A percentile compares a stretch with the other conserved stretches of the same genome.
phyloP scores from a whole-genome alignment of 2,113 vertebrate genomes.

The Monarcha castaneiventris region DNA sequence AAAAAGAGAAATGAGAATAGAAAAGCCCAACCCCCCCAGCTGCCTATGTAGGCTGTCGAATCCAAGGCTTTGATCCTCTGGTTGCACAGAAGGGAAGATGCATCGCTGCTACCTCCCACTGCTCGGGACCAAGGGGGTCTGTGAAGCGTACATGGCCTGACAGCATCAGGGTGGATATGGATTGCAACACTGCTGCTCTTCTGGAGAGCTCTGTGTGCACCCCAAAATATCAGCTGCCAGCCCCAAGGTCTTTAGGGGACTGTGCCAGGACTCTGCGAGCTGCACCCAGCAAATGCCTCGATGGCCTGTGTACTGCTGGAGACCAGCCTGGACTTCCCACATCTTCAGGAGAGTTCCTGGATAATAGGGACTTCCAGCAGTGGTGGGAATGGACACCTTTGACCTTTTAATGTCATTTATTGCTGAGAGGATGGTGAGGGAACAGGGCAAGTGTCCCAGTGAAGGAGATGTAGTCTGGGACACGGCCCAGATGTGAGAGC shows the following conservation, averaged over 20 bases:
- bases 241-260: neutral
- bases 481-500: neutral
- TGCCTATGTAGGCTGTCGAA: neutral
- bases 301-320: neutral
- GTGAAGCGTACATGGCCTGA: neutral
- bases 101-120: neutral
- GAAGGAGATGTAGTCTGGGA: neutral
- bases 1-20: neutral
- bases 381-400: neutral
- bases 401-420: neutral
- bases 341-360: neutral
- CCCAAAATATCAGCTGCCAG: neutral
- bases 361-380: neutral
- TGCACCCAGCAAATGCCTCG: neutral
- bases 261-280: neutral
- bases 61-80: constrained; percentile 12
- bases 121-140: neutral
- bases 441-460: neutral
- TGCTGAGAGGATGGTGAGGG: neutral
- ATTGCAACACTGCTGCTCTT: neutral
- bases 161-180: neutral
- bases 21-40: neutral
- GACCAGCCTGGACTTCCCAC: neutral
- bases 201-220: neutral
- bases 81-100: constrained; percentile 19